Conservation (phyloP, 1,140 invertebrate genomes). For the Drosophila parabipectinata region DNA sequence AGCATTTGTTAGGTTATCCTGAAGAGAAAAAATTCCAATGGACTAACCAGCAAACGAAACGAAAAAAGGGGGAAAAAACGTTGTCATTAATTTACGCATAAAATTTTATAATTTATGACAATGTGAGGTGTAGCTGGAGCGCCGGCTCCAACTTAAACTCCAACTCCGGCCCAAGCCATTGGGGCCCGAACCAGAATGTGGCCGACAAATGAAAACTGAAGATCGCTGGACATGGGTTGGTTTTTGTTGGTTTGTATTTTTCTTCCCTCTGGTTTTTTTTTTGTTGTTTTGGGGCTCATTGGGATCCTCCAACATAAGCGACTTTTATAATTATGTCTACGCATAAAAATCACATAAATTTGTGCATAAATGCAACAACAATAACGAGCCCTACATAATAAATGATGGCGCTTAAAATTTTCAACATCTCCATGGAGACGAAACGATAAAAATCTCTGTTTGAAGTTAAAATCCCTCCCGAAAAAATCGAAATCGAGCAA, state of each 20-base stretch:
- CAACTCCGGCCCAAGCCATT: slow-evolving; percentile 24
- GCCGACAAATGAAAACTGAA: slow-evolving; percentile 57
- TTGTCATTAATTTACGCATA: slow-evolving; percentile 83
- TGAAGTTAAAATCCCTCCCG: slow-evolving; percentile 48
- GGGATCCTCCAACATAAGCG: slow-evolving; percentile 36
- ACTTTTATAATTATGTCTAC: slow-evolving; percentile 84
- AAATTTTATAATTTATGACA: slow-evolving; percentile 84
- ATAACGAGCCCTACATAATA: slow-evolving; percentile 72
- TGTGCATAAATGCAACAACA: slow-evolving; percentile 78
- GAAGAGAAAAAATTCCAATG: slow-evolving; percentile 38
- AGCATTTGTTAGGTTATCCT: slow-evolving; percentile 6
- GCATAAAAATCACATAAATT: slow-evolving; percentile 84
- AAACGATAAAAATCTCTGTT: slow-evolving; percentile 68
- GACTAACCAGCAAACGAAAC: slow-evolving; percentile 26
- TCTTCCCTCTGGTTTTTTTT: slow-evolving; percentile 1
- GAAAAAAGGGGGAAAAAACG: slow-evolving; percentile 37
- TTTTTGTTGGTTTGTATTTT: slow-evolving; percentile 16
- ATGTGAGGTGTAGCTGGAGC: slow-evolving; percentile 80
- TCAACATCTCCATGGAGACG: slow-evolving; percentile 77
- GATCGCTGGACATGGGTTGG: slow-evolving; percentile 21
- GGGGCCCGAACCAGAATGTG: slow-evolving; percentile 33
- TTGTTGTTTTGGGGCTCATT: slow-evolving; percentile 21
- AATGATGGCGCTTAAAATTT: slow-evolving; percentile 83
- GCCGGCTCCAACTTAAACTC: slow-evolving; percentile 52
- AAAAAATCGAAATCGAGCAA: slow-evolving; percentile 33